Evolutionary conservation across 2,113 vertebrate species (phyloP).

Genomic region (Sitta europaea): DNA sequence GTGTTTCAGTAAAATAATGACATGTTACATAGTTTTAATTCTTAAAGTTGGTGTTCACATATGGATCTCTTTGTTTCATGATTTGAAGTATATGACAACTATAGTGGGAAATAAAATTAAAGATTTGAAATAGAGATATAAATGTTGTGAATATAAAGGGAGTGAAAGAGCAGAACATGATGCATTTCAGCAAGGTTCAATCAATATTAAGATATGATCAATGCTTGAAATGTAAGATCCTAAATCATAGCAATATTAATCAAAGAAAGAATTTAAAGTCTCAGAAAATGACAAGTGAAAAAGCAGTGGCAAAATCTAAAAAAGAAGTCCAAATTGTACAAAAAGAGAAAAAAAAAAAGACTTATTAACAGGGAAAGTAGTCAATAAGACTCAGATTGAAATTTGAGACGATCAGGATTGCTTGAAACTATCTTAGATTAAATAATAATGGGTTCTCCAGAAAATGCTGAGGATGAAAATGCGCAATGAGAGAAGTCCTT

Average conservation of each 20-base stretch:
- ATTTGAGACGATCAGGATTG: not conserved
- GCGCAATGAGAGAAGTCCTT: not conserved
- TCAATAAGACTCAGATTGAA: not conserved
- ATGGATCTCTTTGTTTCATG: not conserved
- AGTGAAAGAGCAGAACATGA: not conserved
- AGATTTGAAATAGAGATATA: not conserved
- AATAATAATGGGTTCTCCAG: not conserved
- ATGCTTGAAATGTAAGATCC: not conserved
- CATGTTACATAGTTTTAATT: not conserved
- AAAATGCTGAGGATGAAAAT: not conserved
- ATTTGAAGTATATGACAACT: not conserved
- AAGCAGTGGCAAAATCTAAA: not conserved
- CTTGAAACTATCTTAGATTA: not conserved
- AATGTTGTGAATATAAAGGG: not conserved
- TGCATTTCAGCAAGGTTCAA: not conserved
- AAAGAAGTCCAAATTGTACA: fast-evolving
- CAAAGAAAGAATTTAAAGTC: not conserved
- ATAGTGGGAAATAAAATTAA: not conserved
- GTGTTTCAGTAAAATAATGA: not conserved
- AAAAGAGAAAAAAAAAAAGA: not conserved
- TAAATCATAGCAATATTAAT: not conserved
- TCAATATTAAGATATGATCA: not conserved
- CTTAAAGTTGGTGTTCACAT: not conserved
- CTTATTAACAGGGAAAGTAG: not conserved
- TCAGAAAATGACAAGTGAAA: not conserved